Base-by-base conservation (phyloP, 1,140 invertebrate species). In the Aphidius ervi region DNA sequence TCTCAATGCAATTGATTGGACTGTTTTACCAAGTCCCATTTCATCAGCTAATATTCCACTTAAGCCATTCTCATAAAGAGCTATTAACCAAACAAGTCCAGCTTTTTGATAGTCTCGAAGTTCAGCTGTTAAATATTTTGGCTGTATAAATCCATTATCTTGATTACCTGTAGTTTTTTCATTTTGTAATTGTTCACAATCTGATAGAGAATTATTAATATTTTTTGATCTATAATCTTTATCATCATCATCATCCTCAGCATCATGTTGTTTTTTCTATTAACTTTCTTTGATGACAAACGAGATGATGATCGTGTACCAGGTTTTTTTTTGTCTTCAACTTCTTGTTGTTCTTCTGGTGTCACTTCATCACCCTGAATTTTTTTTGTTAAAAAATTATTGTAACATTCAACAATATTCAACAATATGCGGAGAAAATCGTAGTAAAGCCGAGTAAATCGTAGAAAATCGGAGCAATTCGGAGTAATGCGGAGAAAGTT, bases 1-100 rank as follows among this genome's bases (percentile, higher is more conserved):
- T 8, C 86, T 58, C 6, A 89, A 77, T 1, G 86, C 82, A 60
- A 91, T 88, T 3, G 84, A 80, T 76, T 91, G 88, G 57, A 90
- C 77, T 5, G 88, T 90, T 75, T 90, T 90, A 16, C 88, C 88
- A 4, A 91, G 73, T 61, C 88, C 89, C 90, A 92, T 92, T 82
- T 92, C 89, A 80, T 92, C 90, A 6, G 86, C 90, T 39, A 92
- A 74, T 67, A 92, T 92, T 5, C 87, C 88, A 79, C 90, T 92
- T 4, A 91, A 65, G 16, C 86, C 83, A 71, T 89, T 86, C 59
- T 86, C 79, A 70, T 85, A 85, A 67, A 93, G 71, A 1, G 71
- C 57, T 69, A 81, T 82, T 0, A 89, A 65, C 88, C 88, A 89
- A 16, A 83, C 70, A 40, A 85, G 78, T 41, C 88, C 88, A 43